phyloP scores from a whole-genome alignment of 2,797 vertebrate species.

The Malacoctenus gilli region DNA sequence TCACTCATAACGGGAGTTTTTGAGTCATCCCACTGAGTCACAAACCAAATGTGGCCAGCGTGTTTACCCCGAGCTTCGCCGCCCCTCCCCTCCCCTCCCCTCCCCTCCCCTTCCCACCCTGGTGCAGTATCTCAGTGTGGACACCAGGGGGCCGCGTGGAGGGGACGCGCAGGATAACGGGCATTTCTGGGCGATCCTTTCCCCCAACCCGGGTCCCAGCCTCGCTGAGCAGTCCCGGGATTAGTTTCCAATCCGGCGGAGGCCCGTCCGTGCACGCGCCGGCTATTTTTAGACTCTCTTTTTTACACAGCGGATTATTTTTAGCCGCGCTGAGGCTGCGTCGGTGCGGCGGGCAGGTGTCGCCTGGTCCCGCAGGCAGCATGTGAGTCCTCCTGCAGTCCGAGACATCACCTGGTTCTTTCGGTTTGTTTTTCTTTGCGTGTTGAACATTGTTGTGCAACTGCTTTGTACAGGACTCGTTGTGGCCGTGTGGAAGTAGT shows the following conservation, averaged over 20 bases:
- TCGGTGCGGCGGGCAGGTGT: not conserved
- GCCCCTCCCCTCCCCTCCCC: too few relatives aligned
- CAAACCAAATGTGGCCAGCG: slow-evolving; percentile 5
- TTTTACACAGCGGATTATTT: slow-evolving; percentile 26
- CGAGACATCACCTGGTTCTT: too few relatives aligned
- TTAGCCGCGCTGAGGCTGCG: slow-evolving; percentile 16
- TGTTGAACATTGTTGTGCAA: slow-evolving; percentile 39
- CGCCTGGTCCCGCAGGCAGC: not conserved
- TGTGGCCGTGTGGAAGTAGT: slow-evolving; percentile 37
- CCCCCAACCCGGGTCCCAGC: too few relatives aligned
- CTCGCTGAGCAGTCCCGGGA: too few relatives aligned
- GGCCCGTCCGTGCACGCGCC: slow-evolving; percentile 17
- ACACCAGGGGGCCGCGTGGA: slow-evolving; percentile 60
- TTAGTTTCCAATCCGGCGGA: not conserved
- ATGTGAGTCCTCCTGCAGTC: too few relatives aligned
- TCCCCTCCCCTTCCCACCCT: too few relatives aligned
- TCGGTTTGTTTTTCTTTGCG: too few relatives aligned
- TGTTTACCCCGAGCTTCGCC: slow-evolving; percentile 50
- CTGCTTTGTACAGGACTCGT: slow-evolving; percentile 77
- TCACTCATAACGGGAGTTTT: slow-evolving; percentile 37
- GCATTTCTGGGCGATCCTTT: too few relatives aligned
- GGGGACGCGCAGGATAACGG: too few relatives aligned
- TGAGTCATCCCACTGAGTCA: slow-evolving; percentile 66
- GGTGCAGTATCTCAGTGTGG: slow-evolving; percentile 15
- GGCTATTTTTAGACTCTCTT: slow-evolving; percentile 53